These are phyloP conservation scores for Cassiopea xamachana DNA, from an alignment of 30 jellyfish, hydroid and myxozoan species.

Conservation along the genomic window DNA sequence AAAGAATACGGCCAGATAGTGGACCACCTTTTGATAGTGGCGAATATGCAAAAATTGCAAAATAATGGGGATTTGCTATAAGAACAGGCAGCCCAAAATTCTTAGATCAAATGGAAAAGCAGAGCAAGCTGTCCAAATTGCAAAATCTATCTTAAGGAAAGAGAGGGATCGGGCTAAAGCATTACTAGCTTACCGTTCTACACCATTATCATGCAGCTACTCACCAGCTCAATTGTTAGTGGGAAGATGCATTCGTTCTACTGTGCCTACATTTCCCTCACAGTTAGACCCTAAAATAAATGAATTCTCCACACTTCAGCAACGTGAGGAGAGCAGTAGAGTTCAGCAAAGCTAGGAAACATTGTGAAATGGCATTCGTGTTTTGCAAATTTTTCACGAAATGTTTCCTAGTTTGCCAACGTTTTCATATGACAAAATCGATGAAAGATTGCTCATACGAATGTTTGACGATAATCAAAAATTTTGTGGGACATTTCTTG, in stretches of 20 bases:
- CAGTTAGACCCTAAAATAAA: not conserved
- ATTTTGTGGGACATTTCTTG: no score
- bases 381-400: no score
- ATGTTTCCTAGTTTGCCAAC: no score
- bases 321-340: not conserved
- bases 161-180: not conserved
- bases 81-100: not conserved
- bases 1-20: conserved; percentile 2
- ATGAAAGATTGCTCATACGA: no score
- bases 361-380: no score
- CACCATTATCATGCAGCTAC: not conserved
- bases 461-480: no score
- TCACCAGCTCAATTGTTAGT: not conserved
- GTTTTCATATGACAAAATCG: no score
- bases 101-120: not conserved
- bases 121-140: not conserved
- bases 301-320: not conserved
- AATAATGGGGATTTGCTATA: not conserved
- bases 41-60: conserved; percentile 10
- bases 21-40: conserved; percentile 17
- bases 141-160: not conserved
- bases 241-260: not conserved
- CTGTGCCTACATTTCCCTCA: not conserved
- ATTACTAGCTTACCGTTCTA: not conserved
- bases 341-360: not conserved